Conservation (phyloP, 53 echinoderm and acorn worm genomes). For the Zoroaster sp. region DNA sequence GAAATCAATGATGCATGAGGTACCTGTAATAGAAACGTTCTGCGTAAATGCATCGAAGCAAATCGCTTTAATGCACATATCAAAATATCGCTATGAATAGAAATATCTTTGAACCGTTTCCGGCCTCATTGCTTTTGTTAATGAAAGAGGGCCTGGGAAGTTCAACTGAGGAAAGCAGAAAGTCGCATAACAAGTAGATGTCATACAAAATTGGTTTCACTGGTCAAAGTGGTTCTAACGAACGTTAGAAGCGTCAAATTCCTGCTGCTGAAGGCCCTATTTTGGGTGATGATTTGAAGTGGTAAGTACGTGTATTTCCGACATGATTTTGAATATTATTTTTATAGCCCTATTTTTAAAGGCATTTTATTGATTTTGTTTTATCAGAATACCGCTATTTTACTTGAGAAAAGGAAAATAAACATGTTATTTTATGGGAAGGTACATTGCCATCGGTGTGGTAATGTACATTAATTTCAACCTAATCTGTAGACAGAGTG, state of each 20-base stretch:
- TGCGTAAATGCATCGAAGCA: not conserved
- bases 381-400: no score
- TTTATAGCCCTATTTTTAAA: no score
- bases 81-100: not conserved
- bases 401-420: no score
- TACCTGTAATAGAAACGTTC: not conserved
- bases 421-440: no score
- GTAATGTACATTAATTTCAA: no score
- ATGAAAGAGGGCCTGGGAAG: not conserved
- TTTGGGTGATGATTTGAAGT: not conserved
- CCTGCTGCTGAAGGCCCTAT: no score
- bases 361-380: no score
- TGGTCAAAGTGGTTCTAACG: not conserved
- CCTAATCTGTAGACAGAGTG: no score
- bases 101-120: not conserved
- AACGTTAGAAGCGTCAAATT: not conserved
- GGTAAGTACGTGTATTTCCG: conserved; percentile 48
- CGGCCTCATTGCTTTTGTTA: not conserved
- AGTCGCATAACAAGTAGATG: not conserved
- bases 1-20: conserved; percentile 24
- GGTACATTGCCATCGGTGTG: no score
- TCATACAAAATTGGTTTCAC: not conserved
- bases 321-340: not conserved
- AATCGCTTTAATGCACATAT: not conserved
- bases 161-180: not conserved